Conservation (phyloP, 2,797 vertebrate species). For the Diplodus puntazzo region DNA sequence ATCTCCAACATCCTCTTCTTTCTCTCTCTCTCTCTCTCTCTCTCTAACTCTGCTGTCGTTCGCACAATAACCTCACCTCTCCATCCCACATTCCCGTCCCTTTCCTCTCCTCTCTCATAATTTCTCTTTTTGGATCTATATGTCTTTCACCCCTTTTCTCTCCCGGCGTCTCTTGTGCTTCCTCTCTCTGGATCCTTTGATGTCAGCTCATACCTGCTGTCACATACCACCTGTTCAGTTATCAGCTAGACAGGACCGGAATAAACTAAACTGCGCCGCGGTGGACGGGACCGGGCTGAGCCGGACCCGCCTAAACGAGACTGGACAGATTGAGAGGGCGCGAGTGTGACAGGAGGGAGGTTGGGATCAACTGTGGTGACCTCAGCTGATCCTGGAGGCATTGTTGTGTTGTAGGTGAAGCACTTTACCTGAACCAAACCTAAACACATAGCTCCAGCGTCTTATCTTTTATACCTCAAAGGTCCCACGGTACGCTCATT, state of each 20-base stretch:
- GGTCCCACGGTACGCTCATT: too few relatives aligned
- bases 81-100: not conserved
- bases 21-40: conserved; percentile 14
- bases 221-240: conserved; percentile 86
- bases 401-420: too few relatives aligned
- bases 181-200: conserved; percentile 78
- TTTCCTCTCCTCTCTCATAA: conserved; percentile 20
- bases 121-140: conserved; percentile 50
- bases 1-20: conserved; percentile 1
- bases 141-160: conserved; percentile 45
- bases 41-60: conserved; percentile 25
- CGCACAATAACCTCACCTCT: conserved; percentile 3
- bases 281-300: conserved; percentile 28
- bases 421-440: too few relatives aligned
- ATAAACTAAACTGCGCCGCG: conserved; percentile 49
- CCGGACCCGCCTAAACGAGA: conserved; percentile 18
- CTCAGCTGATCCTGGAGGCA: not conserved
- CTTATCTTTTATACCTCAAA: too few relatives aligned
- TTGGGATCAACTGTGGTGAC: not conserved
- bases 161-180: conserved; percentile 32
- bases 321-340: conserved; percentile 13
- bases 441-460: too few relatives aligned
- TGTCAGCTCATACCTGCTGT: conserved; percentile 85
- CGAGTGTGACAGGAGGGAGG: not conserved
- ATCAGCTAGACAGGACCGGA: conserved; percentile 68